Base-by-base conservation (phyloP, 2,888 invertebrate genomes). In the Dusona sp. region DNA sequence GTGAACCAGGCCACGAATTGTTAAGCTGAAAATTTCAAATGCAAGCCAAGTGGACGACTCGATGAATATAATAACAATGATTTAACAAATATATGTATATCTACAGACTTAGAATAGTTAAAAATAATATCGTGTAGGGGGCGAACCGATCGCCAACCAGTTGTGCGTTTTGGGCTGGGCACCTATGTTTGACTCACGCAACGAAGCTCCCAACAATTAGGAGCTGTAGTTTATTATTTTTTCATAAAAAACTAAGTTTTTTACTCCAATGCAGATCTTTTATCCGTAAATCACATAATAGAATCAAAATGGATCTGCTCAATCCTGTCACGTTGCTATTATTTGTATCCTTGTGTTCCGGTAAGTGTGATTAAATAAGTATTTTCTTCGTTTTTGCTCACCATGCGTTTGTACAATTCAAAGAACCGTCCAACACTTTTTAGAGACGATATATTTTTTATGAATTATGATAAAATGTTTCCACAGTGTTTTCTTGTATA, bases 121-220 rank as follows among this genome's bases (percentile, higher is more conserved):
- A 45, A n/a, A 29, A 11, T n/a, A 29, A 29, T 19, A n/a, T 25
- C 68, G 68, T 68, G 36, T n/a, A 78, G 83, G 72, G 70, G 83
- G 83, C 77, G 78, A 4, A 19, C n/a, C 29, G 22, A n/a, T 74
- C 72, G 51, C 48, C 36, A 75, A 45, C 19, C 16, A 51, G 33
- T 72, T 73, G 61, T 29, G 61, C 61, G 13, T 67, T 64, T 72
- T 45, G 83, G 83, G 83, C 67, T 84, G 83, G 83, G 83, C 83
- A 77, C 51, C 73, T 72, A 25, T 67, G 78, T 84, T 79, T 84
- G 83, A 84, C 79, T 84, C 83, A 84, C 57, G 72, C 64, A 77
- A 79, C 83, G 67, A 61, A 78, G 33, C n/a, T 64, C 45, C 7
- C 22, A 70, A 54, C 42, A 68, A 54, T 16, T 64, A 61, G 54